A percentile compares a stretch with the other conserved stretches of the same genome.
These are phyloP conservation scores for Pomatorhinus ruficollis DNA, from an alignment of 2,113 vertebrate species.

Conservation along the genomic window DNA sequence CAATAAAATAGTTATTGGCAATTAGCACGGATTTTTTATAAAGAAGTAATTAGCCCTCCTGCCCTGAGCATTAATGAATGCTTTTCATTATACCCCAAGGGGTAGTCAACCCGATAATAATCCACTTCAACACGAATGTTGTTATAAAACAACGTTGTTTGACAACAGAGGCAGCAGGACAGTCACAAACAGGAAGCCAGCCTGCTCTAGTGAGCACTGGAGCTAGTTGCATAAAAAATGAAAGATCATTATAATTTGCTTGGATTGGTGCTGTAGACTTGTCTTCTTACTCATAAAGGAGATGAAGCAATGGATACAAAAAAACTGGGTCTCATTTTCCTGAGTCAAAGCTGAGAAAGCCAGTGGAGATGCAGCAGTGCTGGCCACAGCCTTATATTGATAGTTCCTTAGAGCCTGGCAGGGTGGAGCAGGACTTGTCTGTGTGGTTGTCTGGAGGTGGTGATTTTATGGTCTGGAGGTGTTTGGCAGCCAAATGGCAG, in stretches of 20 bases:
- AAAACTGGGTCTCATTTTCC: neutral
- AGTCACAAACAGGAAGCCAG: slow-evolving; percentile 42
- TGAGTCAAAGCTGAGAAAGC: neutral
- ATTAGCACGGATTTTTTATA: slow-evolving; percentile 53
- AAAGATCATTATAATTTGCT: slow-evolving; percentile 40
- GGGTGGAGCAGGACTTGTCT: neutral
- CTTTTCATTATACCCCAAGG: slow-evolving; percentile 71
- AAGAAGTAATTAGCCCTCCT: slow-evolving; percentile 72
- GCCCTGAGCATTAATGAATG: slow-evolving; percentile 74
- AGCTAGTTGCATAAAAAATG: slow-evolving; percentile 1
- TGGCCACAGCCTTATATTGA: neutral
- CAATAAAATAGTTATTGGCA: slow-evolving; percentile 72
- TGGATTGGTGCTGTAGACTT: neutral
- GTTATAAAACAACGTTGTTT: slow-evolving; percentile 57
- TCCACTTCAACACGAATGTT: slow-evolving; percentile 63
- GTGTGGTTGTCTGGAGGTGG: rapidly evolving
- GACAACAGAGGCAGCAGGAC: slow-evolving; percentile 50
- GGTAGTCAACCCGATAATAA: slow-evolving; percentile 66
- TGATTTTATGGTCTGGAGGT: neutral
- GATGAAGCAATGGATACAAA: neutral
- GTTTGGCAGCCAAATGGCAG: neutral
- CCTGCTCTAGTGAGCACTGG: slow-evolving; percentile 6
- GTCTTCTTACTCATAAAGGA: slow-evolving; percentile 3
- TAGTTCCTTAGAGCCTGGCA: neutral
- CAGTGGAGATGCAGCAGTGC: neutral